Conservation (phyloP, 2,113 vertebrate genomes). For the Tragelaphus scriptus region DNA sequence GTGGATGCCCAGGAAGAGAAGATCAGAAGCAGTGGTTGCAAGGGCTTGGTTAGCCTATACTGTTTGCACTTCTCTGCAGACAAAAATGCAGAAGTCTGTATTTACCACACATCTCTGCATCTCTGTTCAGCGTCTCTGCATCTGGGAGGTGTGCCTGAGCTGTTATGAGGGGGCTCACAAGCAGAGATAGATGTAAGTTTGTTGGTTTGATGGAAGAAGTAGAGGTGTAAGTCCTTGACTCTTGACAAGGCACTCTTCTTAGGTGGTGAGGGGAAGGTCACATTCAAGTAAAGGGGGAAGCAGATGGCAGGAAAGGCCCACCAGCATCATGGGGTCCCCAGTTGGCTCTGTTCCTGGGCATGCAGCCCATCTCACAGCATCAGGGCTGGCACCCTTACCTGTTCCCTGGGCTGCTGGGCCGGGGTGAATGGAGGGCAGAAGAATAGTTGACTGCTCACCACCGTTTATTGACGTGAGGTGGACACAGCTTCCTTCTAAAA, state of each 20-base stretch:
- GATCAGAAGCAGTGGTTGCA: too few species aligned
- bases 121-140: not conserved
- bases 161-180: not conserved
- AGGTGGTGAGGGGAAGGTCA: not conserved
- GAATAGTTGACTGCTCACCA: not conserved
- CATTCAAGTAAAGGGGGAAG: not conserved
- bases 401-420: not conserved
- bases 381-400: not conserved
- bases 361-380: not conserved
- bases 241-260: not conserved
- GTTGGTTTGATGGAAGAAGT: not conserved
- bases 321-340: not conserved
- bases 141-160: not conserved
- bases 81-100: not conserved
- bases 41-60: not conserved
- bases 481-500: not conserved
- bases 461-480: not conserved
- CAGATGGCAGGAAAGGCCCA: slow-evolving; percentile 40
- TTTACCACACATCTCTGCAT: not conserved
- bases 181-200: not conserved
- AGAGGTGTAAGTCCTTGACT: not conserved
- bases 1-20: not conserved
- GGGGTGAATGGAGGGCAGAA: not conserved
- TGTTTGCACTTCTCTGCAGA: not conserved
- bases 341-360: not conserved